phyloP scores from a whole-genome alignment of 2,797 vertebrate genomes.

The Cottoperca gobio region DNA sequence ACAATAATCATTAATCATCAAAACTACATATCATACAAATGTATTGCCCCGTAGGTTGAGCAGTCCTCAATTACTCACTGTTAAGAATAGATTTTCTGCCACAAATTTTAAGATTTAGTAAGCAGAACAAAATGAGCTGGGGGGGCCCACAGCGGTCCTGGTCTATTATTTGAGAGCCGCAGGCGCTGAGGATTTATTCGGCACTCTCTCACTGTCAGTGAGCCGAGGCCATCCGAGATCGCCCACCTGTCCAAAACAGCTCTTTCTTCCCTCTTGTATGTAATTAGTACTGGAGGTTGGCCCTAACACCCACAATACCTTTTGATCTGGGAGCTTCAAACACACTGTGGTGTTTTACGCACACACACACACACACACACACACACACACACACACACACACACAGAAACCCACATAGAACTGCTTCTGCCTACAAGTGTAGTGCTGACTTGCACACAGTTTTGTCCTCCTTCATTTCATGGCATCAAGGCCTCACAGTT shows the following conservation, averaged over 20 bases:
- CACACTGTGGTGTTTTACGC: conserved; percentile 35
- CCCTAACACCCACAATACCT: conserved; percentile 47
- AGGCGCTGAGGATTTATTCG: conserved; percentile 20
- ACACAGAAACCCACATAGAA: neutral
- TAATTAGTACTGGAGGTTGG: conserved; percentile 44
- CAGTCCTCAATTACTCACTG: conserved; percentile 43
- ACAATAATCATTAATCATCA: conserved; percentile 35
- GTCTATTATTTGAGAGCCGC: conserved; percentile 36
- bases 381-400: neutral
- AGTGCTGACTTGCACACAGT: conserved; percentile 13
- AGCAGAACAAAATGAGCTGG: conserved; percentile 39
- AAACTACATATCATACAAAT: conserved; percentile 27
- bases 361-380: conserved; percentile 9
- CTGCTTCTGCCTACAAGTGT: neutral
- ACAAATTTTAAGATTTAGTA: conserved; percentile 31
- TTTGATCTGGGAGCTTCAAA: conserved; percentile 53
- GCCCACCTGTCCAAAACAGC: conserved; percentile 35
- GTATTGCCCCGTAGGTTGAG: neutral
- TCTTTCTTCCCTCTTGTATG: conserved; percentile 36
- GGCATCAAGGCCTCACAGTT: neutral
- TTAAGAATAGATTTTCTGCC: conserved; percentile 22
- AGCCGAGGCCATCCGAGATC: conserved; percentile 21
- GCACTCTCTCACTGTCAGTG: conserved; percentile 27
- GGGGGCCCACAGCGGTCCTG: neutral
- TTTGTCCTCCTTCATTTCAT: neutral